Evolutionary conservation across 1,140 invertebrate species (phyloP).

Genomic region (Marisa cornuarietis): DNA sequence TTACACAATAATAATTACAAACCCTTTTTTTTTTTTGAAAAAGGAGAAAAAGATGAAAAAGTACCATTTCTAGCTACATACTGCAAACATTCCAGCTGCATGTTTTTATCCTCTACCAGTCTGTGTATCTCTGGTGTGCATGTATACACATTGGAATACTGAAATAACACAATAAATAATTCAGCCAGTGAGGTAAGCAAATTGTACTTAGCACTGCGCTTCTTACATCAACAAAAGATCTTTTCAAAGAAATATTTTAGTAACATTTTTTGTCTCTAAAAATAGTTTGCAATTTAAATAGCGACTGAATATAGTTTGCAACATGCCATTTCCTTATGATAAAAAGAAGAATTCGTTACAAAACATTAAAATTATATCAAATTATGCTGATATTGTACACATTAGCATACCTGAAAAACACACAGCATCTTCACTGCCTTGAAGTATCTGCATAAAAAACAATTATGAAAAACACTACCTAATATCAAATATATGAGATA

Average conservation of each 20-base stretch:
- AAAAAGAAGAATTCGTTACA: too few relatives aligned
- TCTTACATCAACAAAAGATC: too few relatives aligned
- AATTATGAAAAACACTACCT: neutral
- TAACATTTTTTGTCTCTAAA: neutral
- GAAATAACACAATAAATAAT: conserved; percentile 33
- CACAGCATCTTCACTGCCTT: conserved; percentile 84
- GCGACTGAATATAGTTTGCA: neutral
- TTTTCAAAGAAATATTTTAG: neutral
- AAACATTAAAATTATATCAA: too few relatives aligned
- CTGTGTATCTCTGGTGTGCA: conserved; percentile 83
- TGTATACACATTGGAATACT: conserved; percentile 91
- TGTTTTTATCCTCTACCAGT: conserved; percentile 69
- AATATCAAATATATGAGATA: too few relatives aligned
- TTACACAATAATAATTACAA: too few relatives aligned
- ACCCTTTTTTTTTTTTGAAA: too few relatives aligned
- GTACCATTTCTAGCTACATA: conserved; percentile 76
- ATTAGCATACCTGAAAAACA: conserved; percentile 76
- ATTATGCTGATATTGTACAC: too few relatives aligned
- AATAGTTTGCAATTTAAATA: neutral
- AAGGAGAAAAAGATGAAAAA: neutral
- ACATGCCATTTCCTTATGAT: too few relatives aligned
- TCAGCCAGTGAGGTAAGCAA: conserved; percentile 5
- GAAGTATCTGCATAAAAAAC: conserved; percentile 71
- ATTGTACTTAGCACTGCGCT: too few relatives aligned
- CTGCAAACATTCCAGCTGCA: conserved; percentile 80